These are phyloP conservation scores for Potamilus streckersoni DNA, from an alignment of 1,140 invertebrate genomes.

Conservation along the genomic window DNA sequence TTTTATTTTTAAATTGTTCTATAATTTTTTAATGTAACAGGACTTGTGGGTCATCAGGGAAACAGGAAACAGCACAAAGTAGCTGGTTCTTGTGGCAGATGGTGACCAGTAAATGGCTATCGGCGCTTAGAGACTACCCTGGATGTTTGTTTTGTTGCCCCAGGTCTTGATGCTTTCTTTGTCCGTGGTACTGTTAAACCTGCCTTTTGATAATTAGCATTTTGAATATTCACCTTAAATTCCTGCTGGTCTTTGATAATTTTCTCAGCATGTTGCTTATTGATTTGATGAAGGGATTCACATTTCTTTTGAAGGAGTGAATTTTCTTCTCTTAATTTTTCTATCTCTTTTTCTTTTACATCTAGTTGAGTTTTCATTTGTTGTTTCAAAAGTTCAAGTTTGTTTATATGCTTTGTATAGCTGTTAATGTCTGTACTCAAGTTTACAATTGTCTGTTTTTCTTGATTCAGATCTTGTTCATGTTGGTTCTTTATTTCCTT, in stretches of 20 bases:
- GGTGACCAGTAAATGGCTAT: no score
- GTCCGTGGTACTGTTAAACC: no score
- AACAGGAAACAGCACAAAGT: no score
- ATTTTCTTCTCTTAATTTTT: constrained; percentile 35
- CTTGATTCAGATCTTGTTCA: constrained; percentile 29
- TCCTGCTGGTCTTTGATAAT: constrained; percentile 36
- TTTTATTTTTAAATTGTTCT: no score
- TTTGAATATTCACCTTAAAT: constrained; percentile 3
- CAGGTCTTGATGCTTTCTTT: no score
- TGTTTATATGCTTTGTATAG: constrained; percentile 42
- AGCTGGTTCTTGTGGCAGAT: no score
- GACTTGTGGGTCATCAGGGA: no score
- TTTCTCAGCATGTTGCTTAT: constrained; percentile 35
- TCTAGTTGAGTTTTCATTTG: constrained; percentile 34
- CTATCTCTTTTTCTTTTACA: constrained; percentile 36
- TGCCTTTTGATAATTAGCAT: background rate
- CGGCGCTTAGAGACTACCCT: no score
- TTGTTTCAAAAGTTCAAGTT: constrained; percentile 35
- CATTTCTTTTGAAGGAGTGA: constrained; percentile 28
- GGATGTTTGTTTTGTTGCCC: no score
- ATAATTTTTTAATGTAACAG: no score
- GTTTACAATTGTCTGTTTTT: constrained; percentile 39
- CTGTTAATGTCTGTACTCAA: constrained; percentile 44
- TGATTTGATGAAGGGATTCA: constrained; percentile 33
- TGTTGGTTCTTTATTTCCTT: constrained; percentile 16